phyloP scores from a whole-genome alignment of 2,113 vertebrate genomes.

The Limnothrissa miodon region DNA sequence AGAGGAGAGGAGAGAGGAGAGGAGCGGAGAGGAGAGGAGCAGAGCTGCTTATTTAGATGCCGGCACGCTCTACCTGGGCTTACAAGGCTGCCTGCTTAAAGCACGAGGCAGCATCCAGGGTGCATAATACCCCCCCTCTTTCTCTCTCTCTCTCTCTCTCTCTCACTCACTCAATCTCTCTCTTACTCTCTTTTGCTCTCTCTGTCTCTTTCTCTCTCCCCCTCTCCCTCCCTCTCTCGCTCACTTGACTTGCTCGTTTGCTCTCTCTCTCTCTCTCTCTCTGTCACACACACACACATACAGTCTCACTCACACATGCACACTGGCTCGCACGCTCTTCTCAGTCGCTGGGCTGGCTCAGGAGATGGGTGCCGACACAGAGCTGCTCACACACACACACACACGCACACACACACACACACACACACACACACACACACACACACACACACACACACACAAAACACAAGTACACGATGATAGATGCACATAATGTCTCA shows the following conservation, averaged over 20 bases:
- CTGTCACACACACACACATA: constrained; percentile 33
- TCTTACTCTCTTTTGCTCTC: constrained; percentile 51
- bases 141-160: constrained; percentile 43
- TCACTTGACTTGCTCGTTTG: constrained; percentile 24
- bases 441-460: constrained; percentile 40
- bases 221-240: constrained; percentile 47
- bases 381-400: constrained; percentile 47
- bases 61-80: constrained; percentile 73
- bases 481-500: constrained; percentile 59
- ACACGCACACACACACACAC: constrained; percentile 34
- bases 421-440: constrained; percentile 49
- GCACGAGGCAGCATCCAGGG: constrained; percentile 77
- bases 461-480: background rate
- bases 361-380: constrained; percentile 37
- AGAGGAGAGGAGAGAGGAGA: constrained; percentile 26
- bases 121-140: constrained; percentile 71
- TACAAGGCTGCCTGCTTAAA: constrained; percentile 74
- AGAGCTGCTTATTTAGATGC: constrained; percentile 78
- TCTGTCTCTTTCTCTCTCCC: constrained; percentile 38
- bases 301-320: constrained; percentile 43
- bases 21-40: constrained; percentile 42
- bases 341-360: constrained; percentile 54
- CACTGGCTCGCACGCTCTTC: constrained; percentile 43
- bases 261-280: constrained; percentile 48
- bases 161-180: constrained; percentile 25